Base-by-base conservation (phyloP, 2,888 invertebrate genomes). In the Bombylius major region DNA sequence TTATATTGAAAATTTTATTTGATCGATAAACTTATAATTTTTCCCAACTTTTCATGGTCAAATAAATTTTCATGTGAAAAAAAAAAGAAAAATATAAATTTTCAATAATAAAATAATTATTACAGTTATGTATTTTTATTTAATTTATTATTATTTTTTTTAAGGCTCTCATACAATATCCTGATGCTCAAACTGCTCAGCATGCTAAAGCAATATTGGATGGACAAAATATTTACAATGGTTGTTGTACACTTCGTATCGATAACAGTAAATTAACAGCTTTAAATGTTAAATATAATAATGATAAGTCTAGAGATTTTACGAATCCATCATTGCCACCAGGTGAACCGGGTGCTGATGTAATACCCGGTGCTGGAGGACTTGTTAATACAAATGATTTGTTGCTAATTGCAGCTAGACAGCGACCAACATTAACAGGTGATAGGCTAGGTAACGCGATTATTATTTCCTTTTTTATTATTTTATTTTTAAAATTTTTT, bases 271-370 rank as follows among this genome's bases (percentile, higher is more conserved):
- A 99, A 79, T 84, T 99, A 84, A 89, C 92, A 67, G 93, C 92
- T 67, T 82, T 99, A 68, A 98, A 98, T 78, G 98, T 99, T 65
- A 96, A 97, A 76, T 99, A 96, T 81, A 99, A 99, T 82, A 99
- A 99, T 78, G 99, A 99, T 80, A 99, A 99, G 79, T 96, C 95
- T 60, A 82, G 98, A 60, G 99, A 99, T 79, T 99, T 96, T 81
- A 99, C 98, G 66, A 98, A 99, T 78, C 98, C 98, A 54, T 89
- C 88, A 72, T 83, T 99, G 72, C 98, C 98, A 7, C 91, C 93
- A 54, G 98, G 98, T 53, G 97, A 98, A 65, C 78, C 81, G 42
- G 79, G 80, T 59, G 77, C 80, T 63, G 83, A 81, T 66, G 76
- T 79, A 58, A 72, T 81, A 67, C 78, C 79, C 57, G 75, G 77